phyloP scores from a whole-genome alignment of 2,888 invertebrate species.

The Dermolepida albohirtum region DNA sequence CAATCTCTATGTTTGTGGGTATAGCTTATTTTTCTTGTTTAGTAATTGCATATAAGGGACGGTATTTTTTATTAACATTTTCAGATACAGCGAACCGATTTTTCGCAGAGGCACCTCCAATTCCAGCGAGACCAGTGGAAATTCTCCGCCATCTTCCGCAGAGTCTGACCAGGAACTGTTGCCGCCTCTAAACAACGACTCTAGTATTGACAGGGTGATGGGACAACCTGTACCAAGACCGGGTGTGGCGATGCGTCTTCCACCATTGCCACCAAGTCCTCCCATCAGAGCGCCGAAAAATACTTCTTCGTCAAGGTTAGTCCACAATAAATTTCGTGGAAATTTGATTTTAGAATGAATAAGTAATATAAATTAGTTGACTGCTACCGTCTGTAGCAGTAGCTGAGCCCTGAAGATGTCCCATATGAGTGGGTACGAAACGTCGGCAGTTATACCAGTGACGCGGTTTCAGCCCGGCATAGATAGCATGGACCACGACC shows the following conservation, averaged over 20 bases:
- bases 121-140: conserved; percentile 53
- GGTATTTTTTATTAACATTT: background rate
- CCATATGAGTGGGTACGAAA: too few species aligned
- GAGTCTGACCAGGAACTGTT: conserved; percentile 59
- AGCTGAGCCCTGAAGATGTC: too few species aligned
- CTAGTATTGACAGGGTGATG: conserved; percentile 62
- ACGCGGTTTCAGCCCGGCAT: too few species aligned
- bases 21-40: too few species aligned
- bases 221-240: conserved; percentile 62
- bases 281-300: conserved; percentile 49
- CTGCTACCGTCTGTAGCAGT: too few species aligned
- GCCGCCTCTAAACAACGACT: conserved; percentile 54
- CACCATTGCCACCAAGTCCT: conserved; percentile 62
- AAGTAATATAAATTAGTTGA: too few species aligned
- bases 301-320: conserved; percentile 16
- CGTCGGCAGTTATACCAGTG: too few species aligned
- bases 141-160: conserved; percentile 62
- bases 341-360: background rate
- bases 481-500: too few species aligned
- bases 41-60: too few species aligned
- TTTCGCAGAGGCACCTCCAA: conserved; percentile 57
- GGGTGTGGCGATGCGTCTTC: conserved; percentile 59
- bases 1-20: too few species aligned
- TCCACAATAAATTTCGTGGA: background rate
- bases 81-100: conserved; percentile 61